Evolutionary conservation across 2,113 vertebrate genomes (phyloP), one percentile per base, ranked within the genome.

Genomic region (Steatornis caripensis): DNA sequence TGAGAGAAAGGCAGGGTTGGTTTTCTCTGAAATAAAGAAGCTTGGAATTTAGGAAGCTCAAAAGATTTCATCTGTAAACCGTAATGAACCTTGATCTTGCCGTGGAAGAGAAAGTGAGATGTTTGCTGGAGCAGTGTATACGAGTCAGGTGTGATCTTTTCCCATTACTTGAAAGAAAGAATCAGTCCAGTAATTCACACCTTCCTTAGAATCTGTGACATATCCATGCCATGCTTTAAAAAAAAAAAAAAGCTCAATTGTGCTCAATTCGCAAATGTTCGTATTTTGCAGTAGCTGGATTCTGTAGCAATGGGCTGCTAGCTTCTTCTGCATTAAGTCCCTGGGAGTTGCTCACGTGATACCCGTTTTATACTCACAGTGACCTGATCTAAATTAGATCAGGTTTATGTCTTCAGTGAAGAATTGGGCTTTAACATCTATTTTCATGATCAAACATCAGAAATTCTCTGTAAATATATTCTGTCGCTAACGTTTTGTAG

Each of bases 321-420:
- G 21, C 46, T 87, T 12, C 55, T 68, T 80, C 88, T 86, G 68
- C 66, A n/a, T 49, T 20, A 26, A 37, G 34, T 65, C 86, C 65
- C 58, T 41, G 37, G 72, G 36, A 76, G 53, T 10, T 84, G 61
- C 74, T 91, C 26, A 6, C 62, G 54, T 68, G 16, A 18, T 76
- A 9, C 1, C 43, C 84, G 81, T 53, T 88, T 36, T 57, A 78
- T 95, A 75, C 43, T 94, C 89, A 41, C 62, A 37, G 71, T 94
- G 81, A 90, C 57, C 65, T 90, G 84, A 58, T 87, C 61, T 57
- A 68, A 78, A 75, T 86, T 65, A 79, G 91, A 49, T 88, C 65
- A 76, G 90, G 68, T 72, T 74, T 87, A 55, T 79, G 51, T 89
- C 78, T 93, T 91, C 74, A 83, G 57, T 88, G 84, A 88, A 96